Conservation (phyloP, 2,797 vertebrate genomes). For the Halcyon smyrnensis region DNA sequence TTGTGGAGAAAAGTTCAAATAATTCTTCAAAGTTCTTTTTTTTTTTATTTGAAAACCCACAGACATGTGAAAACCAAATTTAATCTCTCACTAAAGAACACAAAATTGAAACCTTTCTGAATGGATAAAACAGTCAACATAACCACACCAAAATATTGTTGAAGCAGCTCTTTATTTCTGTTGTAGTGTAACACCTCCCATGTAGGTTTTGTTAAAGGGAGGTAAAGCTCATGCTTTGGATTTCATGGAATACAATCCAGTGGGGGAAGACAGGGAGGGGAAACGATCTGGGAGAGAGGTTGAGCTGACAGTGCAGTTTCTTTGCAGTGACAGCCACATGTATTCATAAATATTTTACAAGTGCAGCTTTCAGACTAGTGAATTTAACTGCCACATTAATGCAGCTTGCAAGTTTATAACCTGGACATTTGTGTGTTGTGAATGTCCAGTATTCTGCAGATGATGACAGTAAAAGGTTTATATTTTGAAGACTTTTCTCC, state of each 20-base stretch:
- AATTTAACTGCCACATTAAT: conserved; percentile 80
- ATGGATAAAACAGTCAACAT: not conserved
- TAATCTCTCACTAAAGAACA: not conserved
- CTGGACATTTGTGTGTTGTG: conserved; percentile 64
- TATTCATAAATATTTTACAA: conserved; percentile 84
- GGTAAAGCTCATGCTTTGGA: conserved; percentile 41
- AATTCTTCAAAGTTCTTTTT: not conserved
- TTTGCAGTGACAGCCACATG: conserved; percentile 68
- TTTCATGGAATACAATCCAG: conserved; percentile 45
- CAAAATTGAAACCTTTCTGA: conserved; percentile 11
- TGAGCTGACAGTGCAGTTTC: conserved; percentile 76
- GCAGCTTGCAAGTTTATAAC: conserved; percentile 76
- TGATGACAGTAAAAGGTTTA: conserved; percentile 70
- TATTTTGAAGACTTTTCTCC: conserved; percentile 70
- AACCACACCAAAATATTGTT: not conserved
- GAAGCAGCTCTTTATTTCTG: conserved; percentile 1
- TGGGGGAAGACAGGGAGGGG: conserved; percentile 26
- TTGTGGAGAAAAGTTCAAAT: not conserved
- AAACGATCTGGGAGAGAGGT: conserved; percentile 30
- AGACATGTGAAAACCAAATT: conserved; percentile 23
- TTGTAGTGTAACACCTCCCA: not conserved
- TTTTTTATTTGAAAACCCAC: conserved; percentile 49
- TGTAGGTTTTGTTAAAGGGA: conserved; percentile 46
- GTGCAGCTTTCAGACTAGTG: conserved; percentile 73
- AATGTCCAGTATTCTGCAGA: conserved; percentile 61